These are phyloP conservation scores for Hypolimnas misippus DNA, from an alignment of 2,888 invertebrate genomes.

Conservation along the genomic window DNA sequence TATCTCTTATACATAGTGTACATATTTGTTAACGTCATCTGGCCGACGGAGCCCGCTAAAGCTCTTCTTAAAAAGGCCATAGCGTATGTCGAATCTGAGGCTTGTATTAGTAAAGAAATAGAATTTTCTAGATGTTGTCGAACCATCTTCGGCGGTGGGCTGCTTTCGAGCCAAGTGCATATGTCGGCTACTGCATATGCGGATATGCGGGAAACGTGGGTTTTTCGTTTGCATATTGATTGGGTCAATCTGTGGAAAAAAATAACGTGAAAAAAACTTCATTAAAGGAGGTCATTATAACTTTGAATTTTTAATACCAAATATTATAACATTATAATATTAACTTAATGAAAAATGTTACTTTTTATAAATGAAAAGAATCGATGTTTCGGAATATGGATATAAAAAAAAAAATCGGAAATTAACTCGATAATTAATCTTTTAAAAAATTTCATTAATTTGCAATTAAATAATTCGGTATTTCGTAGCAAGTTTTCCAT, in stretches of 20 bases:
- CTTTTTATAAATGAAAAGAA: too few species aligned
- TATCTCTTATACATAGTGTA: constrained; percentile 76
- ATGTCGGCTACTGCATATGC: constrained; percentile 75
- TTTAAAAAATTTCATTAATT: too few species aligned
- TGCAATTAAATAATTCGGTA: too few species aligned
- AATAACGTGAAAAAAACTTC: constrained; percentile 16
- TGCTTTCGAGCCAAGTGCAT: constrained; percentile 62
- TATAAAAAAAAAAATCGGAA: too few species aligned
- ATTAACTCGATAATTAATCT: too few species aligned
- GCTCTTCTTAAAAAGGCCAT: constrained; percentile 72
- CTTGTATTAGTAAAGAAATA: constrained; percentile 66
- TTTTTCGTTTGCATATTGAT: constrained; percentile 71
- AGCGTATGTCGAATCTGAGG: constrained; percentile 64
- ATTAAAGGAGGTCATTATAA: too few species aligned
- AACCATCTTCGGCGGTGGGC: constrained; percentile 62
- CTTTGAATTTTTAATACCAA: too few species aligned
- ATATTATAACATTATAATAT: too few species aligned
- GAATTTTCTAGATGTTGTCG: constrained; percentile 74
- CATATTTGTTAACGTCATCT: constrained; percentile 71
- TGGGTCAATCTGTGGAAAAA: constrained; percentile 67
- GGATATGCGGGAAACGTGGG: constrained; percentile 71
- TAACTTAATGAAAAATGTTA: too few species aligned
- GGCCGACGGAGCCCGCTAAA: constrained; percentile 64
- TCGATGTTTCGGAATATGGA: too few species aligned
- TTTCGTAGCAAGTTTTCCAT: too few species aligned